Evolutionary conservation across 2,113 vertebrate genomes (phyloP), one percentile per base, ranked within the genome.

Genomic region (Heterocephalus glaber): DNA sequence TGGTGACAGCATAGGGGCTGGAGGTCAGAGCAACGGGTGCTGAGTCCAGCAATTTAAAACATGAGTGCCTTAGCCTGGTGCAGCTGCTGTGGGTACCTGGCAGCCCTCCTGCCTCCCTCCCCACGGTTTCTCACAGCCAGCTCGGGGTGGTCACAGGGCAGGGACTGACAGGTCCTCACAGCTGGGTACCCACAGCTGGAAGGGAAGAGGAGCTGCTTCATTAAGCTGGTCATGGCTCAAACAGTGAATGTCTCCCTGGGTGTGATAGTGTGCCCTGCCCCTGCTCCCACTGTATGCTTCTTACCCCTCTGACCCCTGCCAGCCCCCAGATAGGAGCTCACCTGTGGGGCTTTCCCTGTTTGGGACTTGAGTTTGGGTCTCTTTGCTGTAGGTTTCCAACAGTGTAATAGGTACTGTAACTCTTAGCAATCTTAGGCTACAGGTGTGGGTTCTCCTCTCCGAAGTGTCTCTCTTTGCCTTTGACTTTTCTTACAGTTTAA

Each of bases 171-270:
- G 2, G 33, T 26, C 81, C n/a, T 38, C 28, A 5, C 30, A n/a
- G 13, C 44, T 63, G 33, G 66, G 11, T 63, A 33, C 35, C 54
- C 19, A 28, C n/a, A 35, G 72, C 72, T 33, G 77, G 41, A 20
- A 56, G 82, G 63, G 49, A 38, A n/a, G 30, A 41, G 47, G 13
- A 28, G 26, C 60, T 1, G 5, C 63, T 13, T 6, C 3, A 2
- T 26, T 35, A 20, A 56, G 38, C 56, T 54, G 0, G 14, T 80
- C 13, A 0, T 26, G 17, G 47, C 35, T 26, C 2, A 33, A 20
- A 5, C 30, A 5, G 47, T n/a, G 38, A 26, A 14, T 0, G 0
- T 16, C 1, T 0, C 16, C 28, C 20, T 5, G 0, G 2, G 24
- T 22, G 65, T 30, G 6, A 7, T 17, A 54, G 49, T 16, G 12